Percentiles rank a stretch among this genome's conserved stretches.
These are phyloP conservation scores for Notolabrus celidotus DNA, from an alignment of 2,797 vertebrate genomes.

Conservation along the genomic window DNA sequence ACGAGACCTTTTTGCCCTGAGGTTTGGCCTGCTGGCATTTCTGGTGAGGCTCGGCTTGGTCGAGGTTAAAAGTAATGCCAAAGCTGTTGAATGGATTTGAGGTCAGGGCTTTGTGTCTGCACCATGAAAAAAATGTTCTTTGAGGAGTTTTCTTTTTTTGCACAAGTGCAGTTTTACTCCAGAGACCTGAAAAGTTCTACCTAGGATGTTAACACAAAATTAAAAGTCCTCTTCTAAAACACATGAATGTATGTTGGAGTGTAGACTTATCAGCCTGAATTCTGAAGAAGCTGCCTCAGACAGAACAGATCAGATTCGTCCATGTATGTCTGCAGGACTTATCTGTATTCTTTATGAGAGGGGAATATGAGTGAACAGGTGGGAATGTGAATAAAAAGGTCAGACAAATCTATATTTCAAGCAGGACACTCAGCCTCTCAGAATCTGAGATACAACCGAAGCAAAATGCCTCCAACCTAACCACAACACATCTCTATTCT, in stretches of 20 bases:
- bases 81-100: background rate
- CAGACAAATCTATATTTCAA: background rate
- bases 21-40: background rate
- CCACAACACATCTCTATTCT: background rate
- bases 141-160: background rate
- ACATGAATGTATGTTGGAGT: no score
- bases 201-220: no score
- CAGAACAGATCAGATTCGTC: no score
- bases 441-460: background rate
- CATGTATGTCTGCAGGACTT: no score
- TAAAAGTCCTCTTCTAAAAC: no score
- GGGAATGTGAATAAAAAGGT: background rate
- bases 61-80: background rate
- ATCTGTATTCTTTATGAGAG: background rate
- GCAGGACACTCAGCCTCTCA: background rate
- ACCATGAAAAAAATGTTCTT: background rate
- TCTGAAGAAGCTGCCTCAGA: no score
- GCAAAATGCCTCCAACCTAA: background rate
- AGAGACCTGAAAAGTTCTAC: no score
- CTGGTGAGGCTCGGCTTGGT: background rate
- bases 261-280: no score
- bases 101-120: background rate
- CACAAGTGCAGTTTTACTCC: background rate
- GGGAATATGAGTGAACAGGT: background rate
- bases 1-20: no score